Evolutionary conservation across 2,888 invertebrate genomes (phyloP), one percentile per base, ranked within the genome.

Genomic region (Luffia ferchaultella): DNA sequence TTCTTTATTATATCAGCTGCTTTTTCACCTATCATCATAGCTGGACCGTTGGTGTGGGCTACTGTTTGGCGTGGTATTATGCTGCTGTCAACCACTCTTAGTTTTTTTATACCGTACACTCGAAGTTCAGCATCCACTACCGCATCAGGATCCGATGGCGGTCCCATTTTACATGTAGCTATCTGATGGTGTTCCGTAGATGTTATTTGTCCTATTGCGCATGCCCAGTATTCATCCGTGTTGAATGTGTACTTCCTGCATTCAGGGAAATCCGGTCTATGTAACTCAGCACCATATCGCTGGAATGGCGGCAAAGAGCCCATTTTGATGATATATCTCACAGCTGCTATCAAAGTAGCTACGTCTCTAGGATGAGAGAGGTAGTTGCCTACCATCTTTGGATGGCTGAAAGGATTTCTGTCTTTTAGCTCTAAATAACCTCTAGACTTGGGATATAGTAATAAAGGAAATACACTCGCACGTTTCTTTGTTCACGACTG

Each of bases 351-450:
- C 40, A 86, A 53, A 1, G 80, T 83, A 18, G 74, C 68, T 1
- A 85, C 56, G 57, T 91, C 73, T 18, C 80, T 72, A 9, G 82
- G 78, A 61, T 90, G 85, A 0, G 82, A 73, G 51, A 92, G 85
- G 62, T 93, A 93, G 59, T 93, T 90, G 0, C 91, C 88, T 59
- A 91, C 86, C 42, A 93, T 86, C 17, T 86, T 69, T 0, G 93
- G 92, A 56, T 87, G 85, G 3, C 88, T 85, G 20, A 86, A 74
- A 0, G 92, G 90, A 70, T 93, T 85, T 40, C 77, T 86, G 15
- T 87, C 87, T 57, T 83, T 85, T 9, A 95, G 75, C 60, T 73
- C 83, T 0, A 91, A 59, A 1, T 83, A 74, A 0, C 92, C 91
- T 40, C 76, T 70, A 44, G 90, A 91, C 60, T 86, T 82, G 0